Base-by-base conservation (phyloP, 2,113 vertebrate species). In the Cynoglossus semilaevis region DNA sequence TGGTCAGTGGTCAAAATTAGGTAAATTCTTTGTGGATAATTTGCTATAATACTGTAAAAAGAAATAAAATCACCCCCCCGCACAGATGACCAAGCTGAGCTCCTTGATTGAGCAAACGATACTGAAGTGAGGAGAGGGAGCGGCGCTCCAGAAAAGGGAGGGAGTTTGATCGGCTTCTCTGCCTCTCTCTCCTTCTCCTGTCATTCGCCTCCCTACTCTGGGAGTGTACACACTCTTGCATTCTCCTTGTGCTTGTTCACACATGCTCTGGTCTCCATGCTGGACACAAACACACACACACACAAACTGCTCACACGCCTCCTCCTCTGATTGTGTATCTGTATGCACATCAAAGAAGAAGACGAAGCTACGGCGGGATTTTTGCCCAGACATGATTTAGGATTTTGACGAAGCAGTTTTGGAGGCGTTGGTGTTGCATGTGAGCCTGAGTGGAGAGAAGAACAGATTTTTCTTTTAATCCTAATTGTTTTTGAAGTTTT, bases 151-250 rank as follows among this genome's bases (percentile, higher is more conserved):
- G 40, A 57, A 41, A 12, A 19, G 35, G 51, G 69, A 60, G 63
- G 50, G 46, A 34, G 74, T 60, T 48, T 52, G 72, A 72, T 82
- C 82, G 77, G 81, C 78, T 85, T 29, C 69, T 67, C 62, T 51
- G 57, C 38, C 40, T 59, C 49, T 36, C 57, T 38, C 37, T 13
- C 57, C 51, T 51, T 43, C 67, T 65, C 56, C 50, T 36, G 41
- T 11, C 34, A 77, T 77, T 79, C 81, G 51, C 87, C 90, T 70
- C 88, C 87, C 72, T 76, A 81, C 64, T 76, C 38, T 38, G 77
- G 81, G 84, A 84, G 84, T 85, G 79, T 80, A 79, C 68, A 70
- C 72, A 77, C 75, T 77, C 66, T 44, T 73, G 62, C 11, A 0
- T 72, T 67, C 64, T 55, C 60, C 70, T 44, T 45, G 67, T 80